These are phyloP conservation scores for Acanthosepion lycidas DNA, from an alignment of 2,888 invertebrate genomes.

Conservation along the genomic window DNA sequence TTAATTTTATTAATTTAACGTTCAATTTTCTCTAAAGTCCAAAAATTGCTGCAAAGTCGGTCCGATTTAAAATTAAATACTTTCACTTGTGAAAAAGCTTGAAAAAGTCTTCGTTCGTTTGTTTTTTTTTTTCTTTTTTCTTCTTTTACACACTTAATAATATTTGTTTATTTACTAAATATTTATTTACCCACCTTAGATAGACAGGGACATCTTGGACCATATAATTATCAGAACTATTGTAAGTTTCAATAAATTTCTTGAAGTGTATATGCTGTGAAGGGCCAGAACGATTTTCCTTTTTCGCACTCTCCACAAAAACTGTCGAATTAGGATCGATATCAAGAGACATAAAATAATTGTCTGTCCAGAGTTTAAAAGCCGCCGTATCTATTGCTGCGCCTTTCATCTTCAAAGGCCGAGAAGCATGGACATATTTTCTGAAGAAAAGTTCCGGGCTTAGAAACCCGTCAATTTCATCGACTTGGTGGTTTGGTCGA, in stretches of 20 bases:
- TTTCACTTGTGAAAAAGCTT: too few species aligned
- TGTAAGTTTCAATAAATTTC: conserved; percentile 70
- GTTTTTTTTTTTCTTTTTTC: too few species aligned
- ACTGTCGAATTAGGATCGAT: conserved; percentile 60
- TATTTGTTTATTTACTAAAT: too few species aligned
- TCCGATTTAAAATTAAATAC: too few species aligned
- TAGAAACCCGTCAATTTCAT: conserved; percentile 65
- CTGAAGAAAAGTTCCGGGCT: conserved; percentile 63
- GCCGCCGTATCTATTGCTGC: conserved; percentile 66
- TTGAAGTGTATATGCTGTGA: conserved; percentile 63
- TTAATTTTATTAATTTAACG: too few species aligned
- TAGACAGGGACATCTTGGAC: conserved; percentile 69
- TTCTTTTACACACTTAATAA: too few species aligned
- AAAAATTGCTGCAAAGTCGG: too few species aligned
- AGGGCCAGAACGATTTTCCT: conserved; percentile 68
- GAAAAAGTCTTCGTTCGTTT: too few species aligned
- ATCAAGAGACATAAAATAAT: conserved; percentile 66
- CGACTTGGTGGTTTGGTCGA: conserved; percentile 58
- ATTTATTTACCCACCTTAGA: conserved; percentile 59
- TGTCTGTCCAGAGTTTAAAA: conserved; percentile 69
- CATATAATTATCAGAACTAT: conserved; percentile 69
- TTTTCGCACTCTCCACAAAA: conserved; percentile 70
- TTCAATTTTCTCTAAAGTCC: too few species aligned
- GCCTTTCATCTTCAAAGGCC: conserved; percentile 68
- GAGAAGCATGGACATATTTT: conserved; percentile 61